A percentile compares a stretch with the other conserved stretches of the same genome.
phyloP scores from a whole-genome alignment of 2,113 vertebrate species.

The Pseudorectes ferrugineus region DNA sequence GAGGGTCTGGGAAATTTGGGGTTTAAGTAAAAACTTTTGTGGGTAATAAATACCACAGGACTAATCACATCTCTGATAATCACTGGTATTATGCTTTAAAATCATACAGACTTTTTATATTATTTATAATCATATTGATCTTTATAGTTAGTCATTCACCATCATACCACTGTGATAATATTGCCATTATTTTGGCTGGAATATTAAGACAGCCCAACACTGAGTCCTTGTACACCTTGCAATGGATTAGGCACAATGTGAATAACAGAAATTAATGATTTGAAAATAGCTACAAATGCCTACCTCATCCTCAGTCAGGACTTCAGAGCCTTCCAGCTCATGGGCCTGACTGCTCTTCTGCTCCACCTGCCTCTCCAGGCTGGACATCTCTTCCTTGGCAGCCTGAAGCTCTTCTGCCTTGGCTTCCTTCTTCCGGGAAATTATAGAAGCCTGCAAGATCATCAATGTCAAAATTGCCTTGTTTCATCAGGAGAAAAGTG shows the following conservation, averaged over 20 bases:
- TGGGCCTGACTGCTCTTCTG: conserved; percentile 79
- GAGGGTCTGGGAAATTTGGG: neutral
- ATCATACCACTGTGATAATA: neutral
- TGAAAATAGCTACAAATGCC: neutral
- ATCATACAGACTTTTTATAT: neutral
- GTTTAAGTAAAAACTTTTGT: neutral
- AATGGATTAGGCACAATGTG: neutral
- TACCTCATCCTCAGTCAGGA: conserved; percentile 90
- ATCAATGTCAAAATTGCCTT: neutral
- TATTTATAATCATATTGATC: neutral
- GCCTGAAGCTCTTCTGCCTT: conserved; percentile 94
- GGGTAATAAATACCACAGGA: neutral
- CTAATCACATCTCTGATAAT: neutral
- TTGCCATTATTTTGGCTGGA: neutral
- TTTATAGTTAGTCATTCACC: neutral
- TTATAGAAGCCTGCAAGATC: conserved; percentile 85
- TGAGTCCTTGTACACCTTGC: neutral
- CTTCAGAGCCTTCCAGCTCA: conserved; percentile 75
- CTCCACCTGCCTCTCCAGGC: conserved; percentile 78
- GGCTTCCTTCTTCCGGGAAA: conserved; percentile 88
- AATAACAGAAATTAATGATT: neutral
- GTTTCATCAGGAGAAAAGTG: neutral
- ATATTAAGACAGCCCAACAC: neutral
- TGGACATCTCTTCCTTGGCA: conserved; percentile 84
- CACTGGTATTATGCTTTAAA: neutral